These are phyloP conservation scores for Anastrepha ludens DNA, from an alignment of 1,140 invertebrate species.

Conservation along the genomic window DNA sequence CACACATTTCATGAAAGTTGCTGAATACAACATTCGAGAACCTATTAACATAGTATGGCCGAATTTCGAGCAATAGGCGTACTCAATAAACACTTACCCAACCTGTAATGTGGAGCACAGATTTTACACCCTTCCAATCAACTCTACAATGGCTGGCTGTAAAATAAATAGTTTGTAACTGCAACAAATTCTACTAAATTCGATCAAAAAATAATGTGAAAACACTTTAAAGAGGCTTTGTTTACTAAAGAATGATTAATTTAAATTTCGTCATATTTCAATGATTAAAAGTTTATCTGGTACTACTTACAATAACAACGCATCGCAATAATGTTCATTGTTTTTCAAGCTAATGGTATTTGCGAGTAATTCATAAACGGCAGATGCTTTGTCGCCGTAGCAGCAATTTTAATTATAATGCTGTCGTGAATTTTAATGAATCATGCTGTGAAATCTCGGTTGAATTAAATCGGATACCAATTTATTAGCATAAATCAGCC, in stretches of 20 bases:
- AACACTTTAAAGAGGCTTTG: neutral
- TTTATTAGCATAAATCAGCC: conserved; percentile 47
- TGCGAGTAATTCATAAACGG: neutral
- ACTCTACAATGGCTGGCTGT: neutral
- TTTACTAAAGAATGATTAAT: neutral
- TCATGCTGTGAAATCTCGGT: conserved; percentile 26
- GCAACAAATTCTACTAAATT: neutral
- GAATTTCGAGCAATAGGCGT: no score
- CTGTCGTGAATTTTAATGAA: conserved; percentile 48
- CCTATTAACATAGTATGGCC: no score
- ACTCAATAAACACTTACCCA: no score
- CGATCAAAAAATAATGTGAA: neutral
- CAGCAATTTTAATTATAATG: conserved; percentile 29
- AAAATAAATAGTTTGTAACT: neutral
- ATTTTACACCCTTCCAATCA: neutral
- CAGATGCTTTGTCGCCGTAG: neutral
- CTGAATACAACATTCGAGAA: no score
- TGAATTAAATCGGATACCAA: conserved; percentile 42
- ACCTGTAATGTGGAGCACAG: no score
- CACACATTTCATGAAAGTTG: no score
- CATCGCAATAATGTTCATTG: neutral
- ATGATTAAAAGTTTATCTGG: neutral
- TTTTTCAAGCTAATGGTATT: conserved; percentile 6
- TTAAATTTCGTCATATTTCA: neutral
- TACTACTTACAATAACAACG: neutral